Evolutionary conservation across 1,140 invertebrate species (phyloP).

Genomic region (Adelges cooleyi): DNA sequence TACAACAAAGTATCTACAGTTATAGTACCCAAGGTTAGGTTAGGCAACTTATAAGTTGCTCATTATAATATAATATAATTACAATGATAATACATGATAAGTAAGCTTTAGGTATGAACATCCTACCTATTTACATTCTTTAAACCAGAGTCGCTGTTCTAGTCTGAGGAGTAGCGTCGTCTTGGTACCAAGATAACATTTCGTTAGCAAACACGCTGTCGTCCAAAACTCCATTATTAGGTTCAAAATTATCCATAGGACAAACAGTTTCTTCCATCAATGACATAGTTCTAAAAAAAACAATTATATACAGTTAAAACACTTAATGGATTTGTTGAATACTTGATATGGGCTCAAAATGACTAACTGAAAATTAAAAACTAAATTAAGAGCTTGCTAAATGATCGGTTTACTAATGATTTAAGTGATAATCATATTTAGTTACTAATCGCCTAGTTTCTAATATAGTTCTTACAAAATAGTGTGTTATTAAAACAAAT

Average conservation of each 20-base stretch:
- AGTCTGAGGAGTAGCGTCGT: constrained; percentile 34
- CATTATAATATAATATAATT: no score
- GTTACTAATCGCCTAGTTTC: neutral
- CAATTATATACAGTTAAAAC: constrained; percentile 2
- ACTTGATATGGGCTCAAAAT: no score
- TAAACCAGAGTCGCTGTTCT: constrained; percentile 35
- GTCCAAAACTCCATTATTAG: constrained; percentile 30
- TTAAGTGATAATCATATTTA: neutral
- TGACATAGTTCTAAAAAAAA: constrained; percentile 10
- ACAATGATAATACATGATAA: no score
- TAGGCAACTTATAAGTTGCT: no score
- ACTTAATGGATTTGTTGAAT: neutral
- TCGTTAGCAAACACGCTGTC: constrained; percentile 39
- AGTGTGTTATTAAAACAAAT: neutral
- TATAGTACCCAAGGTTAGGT: no score
- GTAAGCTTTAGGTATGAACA: neutral
- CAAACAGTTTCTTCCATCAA: constrained; percentile 3
- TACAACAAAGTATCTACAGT: no score
- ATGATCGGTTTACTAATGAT: neutral
- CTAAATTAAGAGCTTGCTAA: neutral
- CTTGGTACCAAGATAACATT: constrained; percentile 41
- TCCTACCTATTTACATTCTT: neutral
- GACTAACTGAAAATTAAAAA: no score
- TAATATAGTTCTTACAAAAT: no score
- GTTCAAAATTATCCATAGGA: neutral